A percentile compares a stretch with the other conserved stretches of the same genome.
phyloP scores from a whole-genome alignment of 2,797 vertebrate genomes.

The Sandelia bainsii region DNA sequence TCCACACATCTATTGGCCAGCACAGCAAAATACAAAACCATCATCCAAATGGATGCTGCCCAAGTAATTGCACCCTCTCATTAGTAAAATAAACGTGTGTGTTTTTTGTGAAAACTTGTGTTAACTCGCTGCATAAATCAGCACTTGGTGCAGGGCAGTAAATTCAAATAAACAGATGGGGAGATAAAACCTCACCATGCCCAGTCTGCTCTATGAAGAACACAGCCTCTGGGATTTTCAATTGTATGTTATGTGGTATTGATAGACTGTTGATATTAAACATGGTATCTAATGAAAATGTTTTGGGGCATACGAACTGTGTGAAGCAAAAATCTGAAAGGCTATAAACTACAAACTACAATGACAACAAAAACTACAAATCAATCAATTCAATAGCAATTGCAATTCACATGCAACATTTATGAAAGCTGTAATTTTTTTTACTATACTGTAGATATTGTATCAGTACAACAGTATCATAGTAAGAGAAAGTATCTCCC shows the following conservation, averaged over 20 bases:
- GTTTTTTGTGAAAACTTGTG: conserved; percentile 79
- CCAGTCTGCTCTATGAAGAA: conserved; percentile 26
- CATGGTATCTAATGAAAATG: conserved; percentile 16
- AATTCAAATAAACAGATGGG: conserved; percentile 81
- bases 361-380: not conserved
- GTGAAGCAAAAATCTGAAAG: not conserved
- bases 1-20: conserved; percentile 68
- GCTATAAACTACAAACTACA: not conserved
- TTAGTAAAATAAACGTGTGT: conserved; percentile 84
- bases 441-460: no score
- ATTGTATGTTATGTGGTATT: conserved; percentile 4
- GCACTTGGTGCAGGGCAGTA: conserved; percentile 58
- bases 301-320: not conserved
- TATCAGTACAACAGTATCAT: no score
- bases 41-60: conserved; percentile 73
- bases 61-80: conserved; percentile 78
- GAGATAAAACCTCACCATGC: conserved; percentile 70
- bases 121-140: conserved; percentile 76
- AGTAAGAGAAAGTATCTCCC: no score
- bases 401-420: not conserved
- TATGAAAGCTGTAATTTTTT: no score
- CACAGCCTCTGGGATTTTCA: conserved; percentile 49
- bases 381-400: no score
- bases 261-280: conserved; percentile 15
- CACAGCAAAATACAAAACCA: conserved; percentile 68